Base-by-base conservation (phyloP, 2,113 vertebrate species). In the Sturnus vulgaris region DNA sequence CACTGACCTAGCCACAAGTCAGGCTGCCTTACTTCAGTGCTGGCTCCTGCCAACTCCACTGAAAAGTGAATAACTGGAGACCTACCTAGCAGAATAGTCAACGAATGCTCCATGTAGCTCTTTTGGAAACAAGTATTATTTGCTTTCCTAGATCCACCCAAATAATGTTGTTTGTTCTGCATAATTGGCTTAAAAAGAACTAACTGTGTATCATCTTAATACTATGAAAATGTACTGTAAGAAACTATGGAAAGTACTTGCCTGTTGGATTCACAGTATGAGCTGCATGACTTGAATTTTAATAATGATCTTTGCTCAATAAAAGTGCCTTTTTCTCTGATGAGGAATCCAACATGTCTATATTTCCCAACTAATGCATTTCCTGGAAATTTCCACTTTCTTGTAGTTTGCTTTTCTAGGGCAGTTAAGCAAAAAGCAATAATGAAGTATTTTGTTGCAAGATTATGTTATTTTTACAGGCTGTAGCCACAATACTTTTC, bases 111-210 rank as follows among this genome's bases (percentile, higher is more conserved):
- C 44, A 11, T 12, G n/a, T 71, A 86, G 63, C 33, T 50, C 47
- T 77, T 68, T 4, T 47, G 68, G 76, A 88, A 88, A 60, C 35
- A 88, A 61, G 28, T 33, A n/a, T 37, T 82, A 60, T 76, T 96
- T 91, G 30, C 81, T 81, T 79, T 93, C 52, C 70, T 60, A 65
- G 55, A 87, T 82, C 70, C 75, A 72, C 59, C 52, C 66, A 80
- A 90, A 91, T 84, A 46, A 88, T 92, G 46, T 52, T 92, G 50
- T 61, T 95, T 96, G 52, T 88, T 91, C 56, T 95, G 90, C 60
- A 42, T 94, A 81, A 88, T 33, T 86, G 84, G 60, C 86, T 92
- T 59, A 44, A 90, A 72, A 90, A 77, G 63, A 92, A 59, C 60
- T 71, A 89, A 71, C 46, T 35, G n/a, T 61, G 11, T 59, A 80